A percentile compares a stretch with the other conserved stretches of the same genome.
phyloP scores from a whole-genome alignment of 2,888 invertebrate species.

The Trisateles emortualis region DNA sequence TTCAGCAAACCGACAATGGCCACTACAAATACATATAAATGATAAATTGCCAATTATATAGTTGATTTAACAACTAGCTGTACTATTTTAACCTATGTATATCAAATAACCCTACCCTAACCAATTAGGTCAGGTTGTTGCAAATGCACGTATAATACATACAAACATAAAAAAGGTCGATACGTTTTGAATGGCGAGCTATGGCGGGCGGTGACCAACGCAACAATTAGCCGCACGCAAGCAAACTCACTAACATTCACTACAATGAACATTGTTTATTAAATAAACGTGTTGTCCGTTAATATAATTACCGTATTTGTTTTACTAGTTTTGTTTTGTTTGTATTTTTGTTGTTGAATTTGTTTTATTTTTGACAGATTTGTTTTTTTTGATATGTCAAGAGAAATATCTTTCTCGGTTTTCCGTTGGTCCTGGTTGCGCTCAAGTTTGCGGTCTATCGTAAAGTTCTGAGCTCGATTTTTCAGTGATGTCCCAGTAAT shows the following conservation, averaged over 20 bases:
- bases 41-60: background rate
- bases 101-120: slow-evolving; percentile 3
- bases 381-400: too few species aligned
- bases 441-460: too few species aligned
- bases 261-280: slow-evolving; percentile 43
- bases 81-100: background rate
- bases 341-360: slow-evolving; percentile 4
- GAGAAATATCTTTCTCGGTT: too few species aligned
- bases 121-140: slow-evolving; percentile 28
- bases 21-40: too few species aligned
- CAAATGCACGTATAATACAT: slow-evolving; percentile 16
- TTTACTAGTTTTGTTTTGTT: background rate
- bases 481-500: too few species aligned
- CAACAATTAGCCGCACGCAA: slow-evolving; percentile 61
- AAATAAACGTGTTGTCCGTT: slow-evolving; percentile 20
- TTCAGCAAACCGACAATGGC: too few species aligned
- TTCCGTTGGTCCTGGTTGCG: too few species aligned
- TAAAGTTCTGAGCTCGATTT: too few species aligned
- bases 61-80: background rate
- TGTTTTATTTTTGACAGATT: background rate
- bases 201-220: slow-evolving; percentile 29
- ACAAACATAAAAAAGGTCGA: slow-evolving; percentile 39
- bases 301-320: slow-evolving; percentile 5
- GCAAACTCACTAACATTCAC: slow-evolving; percentile 44
- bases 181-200: slow-evolving; percentile 50